These are phyloP conservation scores for Siphlonurus alternatus DNA, from an alignment of 2,888 invertebrate genomes.

Conservation along the genomic window DNA sequence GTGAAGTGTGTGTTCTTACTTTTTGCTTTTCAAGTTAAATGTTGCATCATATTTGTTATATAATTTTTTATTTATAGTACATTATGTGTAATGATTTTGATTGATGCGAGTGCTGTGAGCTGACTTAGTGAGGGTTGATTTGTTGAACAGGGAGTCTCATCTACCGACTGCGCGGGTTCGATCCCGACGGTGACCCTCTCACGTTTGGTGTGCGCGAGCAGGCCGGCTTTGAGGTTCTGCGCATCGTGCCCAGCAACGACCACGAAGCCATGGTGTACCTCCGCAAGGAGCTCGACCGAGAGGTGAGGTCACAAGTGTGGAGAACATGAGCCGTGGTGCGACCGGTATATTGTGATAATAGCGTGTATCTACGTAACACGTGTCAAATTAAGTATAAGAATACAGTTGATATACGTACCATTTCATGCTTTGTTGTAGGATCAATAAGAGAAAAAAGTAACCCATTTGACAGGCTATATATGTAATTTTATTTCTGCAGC, in stretches of 20 bases:
- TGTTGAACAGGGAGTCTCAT: slow-evolving; percentile 52
- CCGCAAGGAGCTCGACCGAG: slow-evolving; percentile 77
- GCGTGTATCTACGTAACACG: background rate
- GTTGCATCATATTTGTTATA: no score
- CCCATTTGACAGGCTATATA: no score
- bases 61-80: no score
- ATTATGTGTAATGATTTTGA: background rate
- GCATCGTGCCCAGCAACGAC: slow-evolving; percentile 61
- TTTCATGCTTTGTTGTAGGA: no score
- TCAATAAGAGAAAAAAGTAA: no score
- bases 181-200: slow-evolving; percentile 71
- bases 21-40: no score
- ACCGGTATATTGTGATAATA: background rate
- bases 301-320: slow-evolving; percentile 42
- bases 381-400: background rate
- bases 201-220: slow-evolving; percentile 68
- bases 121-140: background rate
- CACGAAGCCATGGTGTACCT: slow-evolving; percentile 78
- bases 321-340: background rate
- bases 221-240: slow-evolving; percentile 64
- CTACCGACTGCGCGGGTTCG: slow-evolving; percentile 63
- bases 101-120: background rate
- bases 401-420: no score
- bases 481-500: no score
- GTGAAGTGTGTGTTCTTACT: background rate